These are phyloP conservation scores for Rhagophthalmus giganteus DNA, from an alignment of 2,888 invertebrate genomes.

Conservation along the genomic window DNA sequence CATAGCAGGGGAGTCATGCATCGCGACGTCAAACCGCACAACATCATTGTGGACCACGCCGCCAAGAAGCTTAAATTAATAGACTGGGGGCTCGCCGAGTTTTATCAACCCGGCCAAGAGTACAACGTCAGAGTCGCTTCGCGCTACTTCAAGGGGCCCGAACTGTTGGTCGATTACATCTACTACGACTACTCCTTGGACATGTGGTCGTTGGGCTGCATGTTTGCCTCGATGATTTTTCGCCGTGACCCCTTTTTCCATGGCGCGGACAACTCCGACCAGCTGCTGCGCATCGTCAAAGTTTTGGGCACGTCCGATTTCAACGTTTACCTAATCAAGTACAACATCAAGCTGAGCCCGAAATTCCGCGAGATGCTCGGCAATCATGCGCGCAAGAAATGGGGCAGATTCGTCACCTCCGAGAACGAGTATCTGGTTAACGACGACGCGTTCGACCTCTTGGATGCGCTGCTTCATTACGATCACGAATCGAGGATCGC, in stretches of 20 bases:
- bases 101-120: slow-evolving; percentile 51
- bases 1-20: slow-evolving; percentile 55
- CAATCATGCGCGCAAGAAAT: slow-evolving; percentile 47
- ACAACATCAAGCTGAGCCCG: slow-evolving; percentile 47
- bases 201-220: too few relatives aligned
- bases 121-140: slow-evolving; percentile 54
- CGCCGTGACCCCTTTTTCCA: slow-evolving; percentile 53
- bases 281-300: slow-evolving; percentile 51
- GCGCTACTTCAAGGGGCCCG: slow-evolving; percentile 53
- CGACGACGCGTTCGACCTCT: slow-evolving; percentile 48
- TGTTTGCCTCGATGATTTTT: slow-evolving; percentile 54
- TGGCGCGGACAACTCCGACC: slow-evolving; percentile 52
- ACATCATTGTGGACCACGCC: slow-evolving; percentile 50
- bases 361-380: slow-evolving; percentile 43
- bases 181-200: slow-evolving; percentile 55
- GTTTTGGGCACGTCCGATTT: slow-evolving; percentile 50
- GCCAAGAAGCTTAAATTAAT: slow-evolving; percentile 47
- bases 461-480: slow-evolving; percentile 49
- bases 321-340: slow-evolving; percentile 47
- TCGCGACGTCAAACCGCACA: slow-evolving; percentile 54
- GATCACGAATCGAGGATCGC: slow-evolving; percentile 52
- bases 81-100: slow-evolving; percentile 55
- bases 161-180: slow-evolving; percentile 51
- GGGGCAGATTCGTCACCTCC: slow-evolving; percentile 51
- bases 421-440: slow-evolving; percentile 53